These are phyloP conservation scores for Ameiurus melas DNA, from an alignment of 2,113 vertebrate species.

Conservation along the genomic window DNA sequence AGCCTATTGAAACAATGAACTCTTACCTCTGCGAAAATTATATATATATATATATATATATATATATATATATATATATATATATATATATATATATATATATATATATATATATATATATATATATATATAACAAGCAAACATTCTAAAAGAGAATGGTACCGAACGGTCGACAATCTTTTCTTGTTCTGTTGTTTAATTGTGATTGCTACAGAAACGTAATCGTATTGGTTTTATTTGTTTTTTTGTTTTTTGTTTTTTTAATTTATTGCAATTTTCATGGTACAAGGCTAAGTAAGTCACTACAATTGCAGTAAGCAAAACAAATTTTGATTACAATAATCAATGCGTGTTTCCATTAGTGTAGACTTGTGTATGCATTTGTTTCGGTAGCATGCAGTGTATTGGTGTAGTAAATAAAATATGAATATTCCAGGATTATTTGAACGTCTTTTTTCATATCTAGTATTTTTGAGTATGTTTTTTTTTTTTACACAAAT, in stretches of 20 bases:
- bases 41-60: too few relatives aligned
- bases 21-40: conserved; percentile 47
- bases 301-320: conserved; percentile 48
- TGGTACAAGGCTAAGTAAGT: conserved; percentile 43
- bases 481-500: too few relatives aligned
- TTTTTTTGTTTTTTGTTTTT: conserved; percentile 48
- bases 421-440: conserved; percentile 51
- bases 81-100: too few relatives aligned
- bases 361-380: conserved; percentile 62
- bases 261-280: conserved; percentile 66
- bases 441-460: conserved; percentile 4
- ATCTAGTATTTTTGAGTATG: too few relatives aligned
- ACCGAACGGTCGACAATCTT: conserved; percentile 54
- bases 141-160: conserved; percentile 39
- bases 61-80: too few relatives aligned
- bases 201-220: conserved; percentile 48
- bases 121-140: conserved; percentile 30
- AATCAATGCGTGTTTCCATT: conserved; percentile 62
- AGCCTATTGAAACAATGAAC: conserved; percentile 36
- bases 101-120: too few relatives aligned
- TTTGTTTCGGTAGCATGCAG: conserved; percentile 72
- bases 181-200: conserved; percentile 49
- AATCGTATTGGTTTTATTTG: conserved; percentile 35
- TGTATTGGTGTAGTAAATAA: conserved; percentile 71
- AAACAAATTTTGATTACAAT: conserved; percentile 52